Percentiles rank a stretch among this genome's conserved stretches.
phyloP scores from a whole-genome alignment of 2,113 vertebrate genomes.

The Mirounga angustirostris region DNA sequence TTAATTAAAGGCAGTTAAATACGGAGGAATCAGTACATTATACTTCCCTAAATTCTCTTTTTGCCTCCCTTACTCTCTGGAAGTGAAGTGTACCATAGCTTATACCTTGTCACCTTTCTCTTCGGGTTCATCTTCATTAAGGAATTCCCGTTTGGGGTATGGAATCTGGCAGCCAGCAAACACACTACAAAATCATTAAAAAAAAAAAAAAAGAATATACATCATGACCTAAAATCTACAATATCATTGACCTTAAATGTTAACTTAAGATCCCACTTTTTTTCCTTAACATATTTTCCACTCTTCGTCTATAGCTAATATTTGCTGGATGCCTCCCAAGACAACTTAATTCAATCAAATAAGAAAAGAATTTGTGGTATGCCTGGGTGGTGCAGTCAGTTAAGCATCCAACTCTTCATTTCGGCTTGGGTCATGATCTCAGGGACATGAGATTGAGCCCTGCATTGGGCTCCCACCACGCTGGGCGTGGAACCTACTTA shows the following conservation, averaged over 20 bases:
- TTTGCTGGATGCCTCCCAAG: slow-evolving; percentile 41
- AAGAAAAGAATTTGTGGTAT: slow-evolving; percentile 50
- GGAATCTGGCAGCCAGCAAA: slow-evolving; percentile 99
- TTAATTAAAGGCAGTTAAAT: background rate
- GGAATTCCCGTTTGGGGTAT: slow-evolving; percentile 98
- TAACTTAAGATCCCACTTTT: slow-evolving; percentile 43
- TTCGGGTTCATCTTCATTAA: slow-evolving; percentile 98
- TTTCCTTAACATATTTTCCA: background rate
- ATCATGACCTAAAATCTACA: slow-evolving; percentile 23
- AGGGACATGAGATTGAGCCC: background rate
- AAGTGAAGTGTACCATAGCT: background rate
- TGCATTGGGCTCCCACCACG: rapidly evolving
- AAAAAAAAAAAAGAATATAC: background rate
- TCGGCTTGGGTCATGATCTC: background rate
- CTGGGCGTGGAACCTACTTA: background rate
- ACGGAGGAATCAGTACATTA: background rate
- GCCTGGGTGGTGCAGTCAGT: background rate
- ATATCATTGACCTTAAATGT: background rate
- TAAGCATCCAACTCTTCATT: background rate
- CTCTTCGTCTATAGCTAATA: slow-evolving; percentile 25
- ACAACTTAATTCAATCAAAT: slow-evolving; percentile 50
- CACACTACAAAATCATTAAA: slow-evolving; percentile 90
- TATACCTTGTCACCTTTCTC: slow-evolving; percentile 98
- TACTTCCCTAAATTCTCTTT: background rate
- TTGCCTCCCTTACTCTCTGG: background rate